These are phyloP conservation scores for Spizaetus ornatus DNA, from an alignment of 2,113 vertebrate species.

Conservation along the genomic window DNA sequence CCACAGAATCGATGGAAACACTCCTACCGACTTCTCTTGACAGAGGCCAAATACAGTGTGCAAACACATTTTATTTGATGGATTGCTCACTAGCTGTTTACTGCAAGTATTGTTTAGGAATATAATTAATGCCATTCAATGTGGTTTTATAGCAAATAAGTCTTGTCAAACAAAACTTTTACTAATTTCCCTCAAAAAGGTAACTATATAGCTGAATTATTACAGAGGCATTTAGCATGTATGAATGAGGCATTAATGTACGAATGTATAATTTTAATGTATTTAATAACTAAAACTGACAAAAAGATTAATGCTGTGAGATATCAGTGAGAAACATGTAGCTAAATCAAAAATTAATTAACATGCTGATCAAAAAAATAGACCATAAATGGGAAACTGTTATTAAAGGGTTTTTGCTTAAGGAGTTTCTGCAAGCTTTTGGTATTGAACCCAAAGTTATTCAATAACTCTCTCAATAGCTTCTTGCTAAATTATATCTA, in stretches of 20 bases:
- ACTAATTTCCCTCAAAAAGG: neutral
- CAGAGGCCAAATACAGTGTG: neutral
- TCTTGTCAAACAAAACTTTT: conserved; percentile 7
- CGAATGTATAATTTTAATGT: neutral
- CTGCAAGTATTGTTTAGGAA: conserved; percentile 13
- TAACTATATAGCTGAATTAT: neutral
- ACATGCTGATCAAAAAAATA: neutral
- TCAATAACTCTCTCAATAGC: neutral
- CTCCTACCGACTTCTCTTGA: neutral
- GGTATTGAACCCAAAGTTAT: neutral
- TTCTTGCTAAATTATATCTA: neutral
- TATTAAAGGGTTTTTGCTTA: neutral
- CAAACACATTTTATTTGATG: conserved; percentile 15
- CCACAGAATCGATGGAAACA: neutral
- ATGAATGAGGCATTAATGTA: neutral
- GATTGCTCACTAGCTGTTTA: conserved; percentile 9
- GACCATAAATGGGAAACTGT: neutral
- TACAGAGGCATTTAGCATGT: neutral
- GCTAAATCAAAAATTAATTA: conserved; percentile 30
- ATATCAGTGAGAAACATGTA: neutral
- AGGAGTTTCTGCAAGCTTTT: neutral
- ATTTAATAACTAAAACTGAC: conserved; percentile 7
- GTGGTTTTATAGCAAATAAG: neutral
- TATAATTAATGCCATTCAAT: conserved; percentile 32
- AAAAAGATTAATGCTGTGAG: conserved; percentile 25